Base-by-base conservation (phyloP, 2,113 vertebrate genomes). In the Tricholaema leucomelas region DNA sequence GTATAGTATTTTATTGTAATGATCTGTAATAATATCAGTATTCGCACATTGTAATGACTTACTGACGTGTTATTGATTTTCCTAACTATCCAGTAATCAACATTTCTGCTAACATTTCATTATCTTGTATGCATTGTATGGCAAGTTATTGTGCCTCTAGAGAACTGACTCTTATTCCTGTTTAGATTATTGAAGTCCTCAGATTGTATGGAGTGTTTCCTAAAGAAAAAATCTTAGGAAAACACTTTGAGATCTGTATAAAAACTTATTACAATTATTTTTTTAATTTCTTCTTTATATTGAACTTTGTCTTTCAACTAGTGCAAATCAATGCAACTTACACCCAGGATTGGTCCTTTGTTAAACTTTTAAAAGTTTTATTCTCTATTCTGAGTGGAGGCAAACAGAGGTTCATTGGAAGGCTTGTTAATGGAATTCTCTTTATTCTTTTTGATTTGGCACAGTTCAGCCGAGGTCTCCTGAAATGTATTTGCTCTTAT, bases 21-120 rank as follows among this genome's bases (percentile, higher is more conserved):
- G 73, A 90, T 84, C 93, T 23, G 21, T 48, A 48, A 46, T 20
- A 20, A 48, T 48, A 48, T 23, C 5, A 48, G 46, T 48, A 52
- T 77, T 95, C 89, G 59, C 56, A 87, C 75, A 74, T 60, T 72
- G 54, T 69, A 81, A 70, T 76, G 87, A 82, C 44, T 92, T 91
- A 82, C 25, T 42, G 33, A 73, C 66, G 52, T 8, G 10, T 80
- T 61, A 85, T 25, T 88, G 81, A 52, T 11, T 86, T 75, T 42
- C 48, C 61, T 86, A 56, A 56, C 15, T 27, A 91, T 38, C 7
- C 27, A 91, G 12, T 78, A 56, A 92, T 88, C 56, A 87, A 72
- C 40, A 31, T 64, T 72, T 74, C 18, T 3, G 6, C 56, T 74
- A 67, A 86, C n/a, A 4, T n/a, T 83, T 5, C 17, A 36, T 38